Evolutionary conservation across 1,140 invertebrate genomes (phyloP), one percentile per base, ranked within the genome.

Genomic region (Harlomillsia oculata): DNA sequence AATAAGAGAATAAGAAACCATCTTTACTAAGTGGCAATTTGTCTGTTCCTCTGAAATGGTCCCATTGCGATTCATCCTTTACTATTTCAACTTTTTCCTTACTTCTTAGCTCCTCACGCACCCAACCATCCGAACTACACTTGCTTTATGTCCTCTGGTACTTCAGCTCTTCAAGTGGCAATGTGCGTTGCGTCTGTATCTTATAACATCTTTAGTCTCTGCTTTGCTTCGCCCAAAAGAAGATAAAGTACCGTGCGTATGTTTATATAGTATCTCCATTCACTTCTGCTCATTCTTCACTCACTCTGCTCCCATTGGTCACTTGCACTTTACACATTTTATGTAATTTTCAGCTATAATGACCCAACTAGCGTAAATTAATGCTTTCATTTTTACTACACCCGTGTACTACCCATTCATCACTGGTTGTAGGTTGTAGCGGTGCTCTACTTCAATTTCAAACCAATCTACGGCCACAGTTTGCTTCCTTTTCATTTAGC

Each of bases 1-100:
- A 56, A 56, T 56, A 56, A 56, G 32, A 49, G 54, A 56, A 49
- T 56, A 49, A 50, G 54, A 44, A 48, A 57, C 45, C 46, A 57
- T 57, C 55, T 57, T 57, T 50, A 50, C 55, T 57, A 57, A 57
- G 55, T 57, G 55, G 46, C 55, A 57, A 57, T 57, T 57, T 57
- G 55, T 57, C 46, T 57, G 46, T 36, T 56, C 34, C 44, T 56
- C 32, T 56, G 32, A 44, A 56, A 56, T 56, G 54, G 54, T 48
- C 54, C 54, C 46, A 57, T 57, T 57, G 55, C 45, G 55, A 57
- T 57, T 56, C 53, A 56, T 56, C 26, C 46, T 44, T 57, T 30
- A 45, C 34, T 39, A 53, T 53, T 53, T 52, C 37, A 39, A 40
- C 34, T 52, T 39, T 52, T 39, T 52, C 26, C 36, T 18, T 41